These are phyloP conservation scores for Criorhina ranunculi DNA, from an alignment of 2,888 invertebrate genomes.

Conservation along the genomic window DNA sequence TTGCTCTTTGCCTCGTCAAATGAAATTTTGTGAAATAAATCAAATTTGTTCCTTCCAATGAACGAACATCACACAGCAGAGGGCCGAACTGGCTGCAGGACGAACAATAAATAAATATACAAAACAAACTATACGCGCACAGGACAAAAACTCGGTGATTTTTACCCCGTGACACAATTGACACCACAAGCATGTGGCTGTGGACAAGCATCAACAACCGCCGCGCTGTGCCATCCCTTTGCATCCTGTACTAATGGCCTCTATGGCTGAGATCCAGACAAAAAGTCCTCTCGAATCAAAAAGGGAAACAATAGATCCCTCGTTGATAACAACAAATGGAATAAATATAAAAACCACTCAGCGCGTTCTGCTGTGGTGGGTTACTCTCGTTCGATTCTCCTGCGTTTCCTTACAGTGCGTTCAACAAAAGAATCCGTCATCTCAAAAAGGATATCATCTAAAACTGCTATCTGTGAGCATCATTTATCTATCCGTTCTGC, in stretches of 20 bases:
- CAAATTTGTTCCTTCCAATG: constrained; percentile 74
- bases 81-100: constrained; percentile 40
- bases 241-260: constrained; percentile 63
- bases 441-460: constrained; percentile 65
- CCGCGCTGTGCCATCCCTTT: constrained; percentile 54
- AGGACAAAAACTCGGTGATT: constrained; percentile 68
- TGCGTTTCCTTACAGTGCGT: constrained; percentile 61
- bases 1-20: constrained; percentile 35
- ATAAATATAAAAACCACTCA: constrained; percentile 75
- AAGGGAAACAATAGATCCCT: constrained; percentile 75
- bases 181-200: constrained; percentile 74
- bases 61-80: constrained; percentile 55
- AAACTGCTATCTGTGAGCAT: constrained; percentile 57
- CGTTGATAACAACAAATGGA: constrained; percentile 73
- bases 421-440: constrained; percentile 74
- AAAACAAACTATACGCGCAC: constrained; percentile 67
- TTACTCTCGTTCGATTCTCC: constrained; percentile 47
- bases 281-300: constrained; percentile 67
- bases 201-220: constrained; percentile 62
- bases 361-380: constrained; percentile 27
- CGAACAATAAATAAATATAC: constrained; percentile 62
- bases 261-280: constrained; percentile 49
- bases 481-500: constrained; percentile 64
- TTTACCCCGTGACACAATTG: constrained; percentile 77
- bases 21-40: constrained; percentile 65